phyloP scores from a whole-genome alignment of 2,113 vertebrate species.

The Forbesichthys agassizii region DNA sequence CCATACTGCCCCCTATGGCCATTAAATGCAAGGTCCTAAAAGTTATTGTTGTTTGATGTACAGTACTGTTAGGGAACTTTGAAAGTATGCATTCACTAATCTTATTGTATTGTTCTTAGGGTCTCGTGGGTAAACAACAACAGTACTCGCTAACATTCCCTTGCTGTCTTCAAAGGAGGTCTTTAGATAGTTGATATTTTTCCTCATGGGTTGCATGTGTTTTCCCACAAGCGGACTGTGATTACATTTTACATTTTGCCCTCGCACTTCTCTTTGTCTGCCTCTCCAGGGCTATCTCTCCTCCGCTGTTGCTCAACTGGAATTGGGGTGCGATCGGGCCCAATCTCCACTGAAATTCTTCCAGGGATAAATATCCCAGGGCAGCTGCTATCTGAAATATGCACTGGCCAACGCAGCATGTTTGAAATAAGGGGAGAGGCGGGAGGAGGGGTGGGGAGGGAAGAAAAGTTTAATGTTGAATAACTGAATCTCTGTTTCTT shows the following conservation, averaged over 20 bases:
- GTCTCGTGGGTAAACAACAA: conserved; percentile 46
- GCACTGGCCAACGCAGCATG: conserved; percentile 24
- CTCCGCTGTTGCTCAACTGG: conserved; percentile 31
- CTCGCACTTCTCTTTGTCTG: conserved; percentile 28
- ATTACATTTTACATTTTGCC: conserved; percentile 61
- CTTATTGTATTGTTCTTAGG: conserved; percentile 55
- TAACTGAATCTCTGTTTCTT: conserved; percentile 31
- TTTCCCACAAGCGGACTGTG: conserved; percentile 62
- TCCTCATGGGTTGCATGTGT: conserved; percentile 42
- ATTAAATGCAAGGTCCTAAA: no score
- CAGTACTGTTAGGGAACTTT: no score
- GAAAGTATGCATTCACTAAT: neutral
- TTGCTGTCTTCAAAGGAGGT: conserved; percentile 47
- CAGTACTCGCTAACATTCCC: conserved; percentile 51
- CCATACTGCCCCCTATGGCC: no score
- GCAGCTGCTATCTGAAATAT: conserved; percentile 55
- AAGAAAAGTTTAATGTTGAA: conserved; percentile 32
- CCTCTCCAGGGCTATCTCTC: conserved; percentile 27
- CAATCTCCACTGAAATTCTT: conserved; percentile 51
- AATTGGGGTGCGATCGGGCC: conserved; percentile 59
- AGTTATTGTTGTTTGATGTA: no score
- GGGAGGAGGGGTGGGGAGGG: conserved; percentile 10
- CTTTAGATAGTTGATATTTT: conserved; percentile 22
- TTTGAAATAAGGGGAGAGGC: neutral
- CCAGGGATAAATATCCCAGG: conserved; percentile 62